A percentile compares a stretch with the other conserved stretches of the same genome.
These are phyloP conservation scores for Tangara arthus DNA, from an alignment of 2,797 vertebrate species.

Conservation along the genomic window DNA sequence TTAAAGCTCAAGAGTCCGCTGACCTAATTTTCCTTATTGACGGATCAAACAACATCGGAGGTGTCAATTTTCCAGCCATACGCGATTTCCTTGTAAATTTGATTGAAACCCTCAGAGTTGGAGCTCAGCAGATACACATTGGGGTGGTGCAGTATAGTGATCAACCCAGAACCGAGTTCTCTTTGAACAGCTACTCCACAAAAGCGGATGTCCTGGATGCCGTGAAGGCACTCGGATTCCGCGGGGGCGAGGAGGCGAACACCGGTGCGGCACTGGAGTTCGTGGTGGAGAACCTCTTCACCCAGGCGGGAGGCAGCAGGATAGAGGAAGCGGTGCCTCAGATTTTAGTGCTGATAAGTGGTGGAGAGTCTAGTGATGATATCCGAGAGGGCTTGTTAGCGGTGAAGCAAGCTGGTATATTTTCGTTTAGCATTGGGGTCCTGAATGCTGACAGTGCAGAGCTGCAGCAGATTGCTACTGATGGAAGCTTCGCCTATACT, in stretches of 20 bases:
- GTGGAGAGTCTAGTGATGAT: slow-evolving; percentile 90
- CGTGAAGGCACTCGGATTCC: slow-evolving; percentile 83
- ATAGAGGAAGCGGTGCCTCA: slow-evolving; percentile 90
- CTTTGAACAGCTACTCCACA: slow-evolving; percentile 86
- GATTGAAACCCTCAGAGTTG: slow-evolving; percentile 88
- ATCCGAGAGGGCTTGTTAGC: slow-evolving; percentile 82
- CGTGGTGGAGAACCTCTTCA: slow-evolving; percentile 86
- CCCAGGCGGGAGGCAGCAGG: slow-evolving; percentile 86
- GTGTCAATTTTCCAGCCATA: slow-evolving; percentile 88
- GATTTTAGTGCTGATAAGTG: slow-evolving; percentile 89
- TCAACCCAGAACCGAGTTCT: slow-evolving; percentile 84
- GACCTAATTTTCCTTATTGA: slow-evolving; percentile 99
- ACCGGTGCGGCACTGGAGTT: slow-evolving; percentile 88
- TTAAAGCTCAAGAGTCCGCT: slow-evolving; percentile 90
- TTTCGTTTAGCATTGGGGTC: slow-evolving; percentile 83
- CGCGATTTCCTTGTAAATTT: slow-evolving; percentile 91
- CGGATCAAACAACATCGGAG: slow-evolving; percentile 96
- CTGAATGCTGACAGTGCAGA: slow-evolving; percentile 81
- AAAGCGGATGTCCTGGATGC: slow-evolving; percentile 85
- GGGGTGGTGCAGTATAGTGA: slow-evolving; percentile 89
- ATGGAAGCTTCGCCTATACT: slow-evolving; percentile 85
- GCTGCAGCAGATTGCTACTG: slow-evolving; percentile 88
- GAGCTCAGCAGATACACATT: slow-evolving; percentile 86
- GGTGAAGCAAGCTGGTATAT: slow-evolving; percentile 86
- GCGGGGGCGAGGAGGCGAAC: slow-evolving; percentile 86